Evolutionary conservation across 2,888 invertebrate species (phyloP), one percentile per base, ranked within the genome.

Genomic region (Eupithecia pulchellata): DNA sequence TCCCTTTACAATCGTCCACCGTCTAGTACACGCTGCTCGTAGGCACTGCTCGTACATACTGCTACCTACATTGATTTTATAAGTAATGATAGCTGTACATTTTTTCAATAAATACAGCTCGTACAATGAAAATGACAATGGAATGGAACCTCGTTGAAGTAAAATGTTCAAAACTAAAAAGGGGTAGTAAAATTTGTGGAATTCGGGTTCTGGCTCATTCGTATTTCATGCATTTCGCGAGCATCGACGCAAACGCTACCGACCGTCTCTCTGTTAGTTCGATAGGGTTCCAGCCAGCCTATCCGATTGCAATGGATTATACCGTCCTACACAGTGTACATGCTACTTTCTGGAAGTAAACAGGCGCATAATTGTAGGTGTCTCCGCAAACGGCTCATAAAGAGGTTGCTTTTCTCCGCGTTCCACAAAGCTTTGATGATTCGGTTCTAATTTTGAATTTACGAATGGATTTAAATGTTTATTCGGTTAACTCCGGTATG

Each of bases 361-460:
- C 47, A 47, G n/a, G 47, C 9, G 47, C 20, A n/a, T 42, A 42
- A 42, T 42, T 42, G 42, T 5, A 42, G 6, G 17, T n/a, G 3
- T 20, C 20, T 6, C n/a, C 20, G 9, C 47, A 47, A 47, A 47
- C 47, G 47, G 20, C 20, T 47, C 47, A 20, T 20, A 47, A 47
- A 47, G 47, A 47, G 20, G 20, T 47, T 47, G 0, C 9, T 20
- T 20, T 47, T 20, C 42, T 17, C 42, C 42, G 42, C n/a, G n/a
- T n/a, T 42, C 42, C 47, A 47, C 20, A 47, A 47, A 47, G 47
- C 20, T 20, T 47, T 20, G 20, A 9, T 47, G 47, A 47, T 47
- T 42, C 47, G 20, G 47, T 47, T 47, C 47, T 47, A 47, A 47
- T 47, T 47, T 47, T 20, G 47, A 47, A 47, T 47, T 47, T 20